Evolutionary conservation across 2,113 vertebrate genomes (phyloP).

Genomic region (Microtus pennsylvanicus): DNA sequence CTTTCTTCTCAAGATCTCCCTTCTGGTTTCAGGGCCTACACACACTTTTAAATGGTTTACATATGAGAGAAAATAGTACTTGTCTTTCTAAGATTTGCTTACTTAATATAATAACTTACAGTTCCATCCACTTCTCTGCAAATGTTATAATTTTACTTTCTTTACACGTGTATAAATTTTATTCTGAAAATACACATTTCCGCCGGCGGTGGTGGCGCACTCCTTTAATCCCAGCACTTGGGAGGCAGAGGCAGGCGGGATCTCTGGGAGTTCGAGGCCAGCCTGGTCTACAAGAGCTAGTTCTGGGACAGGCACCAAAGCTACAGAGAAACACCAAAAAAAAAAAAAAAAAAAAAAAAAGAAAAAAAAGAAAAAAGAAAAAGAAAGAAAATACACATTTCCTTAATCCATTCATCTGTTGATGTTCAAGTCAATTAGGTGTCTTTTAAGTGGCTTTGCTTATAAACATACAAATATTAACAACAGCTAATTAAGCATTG

Average conservation of each 20-base stretch:
- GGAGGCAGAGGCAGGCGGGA: too few relatives aligned
- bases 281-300: too few relatives aligned
- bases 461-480: not conserved
- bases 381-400: too few relatives aligned
- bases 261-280: too few relatives aligned
- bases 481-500: conserved; percentile 3
- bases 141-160: not conserved
- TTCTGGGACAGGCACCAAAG: too few relatives aligned
- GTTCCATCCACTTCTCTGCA: not conserved
- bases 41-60: not conserved
- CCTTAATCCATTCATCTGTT: not conserved
- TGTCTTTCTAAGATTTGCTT: not conserved
- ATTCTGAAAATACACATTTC: not conserved
- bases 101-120: not conserved
- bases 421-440: not conserved
- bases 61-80: not conserved
- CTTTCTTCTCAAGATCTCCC: not conserved
- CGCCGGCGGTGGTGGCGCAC: too few relatives aligned
- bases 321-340: too few relatives aligned
- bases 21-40: not conserved
- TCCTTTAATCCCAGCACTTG: too few relatives aligned
- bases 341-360: too few relatives aligned
- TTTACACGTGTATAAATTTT: not conserved
- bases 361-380: too few relatives aligned
- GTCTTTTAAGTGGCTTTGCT: not conserved